Conservation (phyloP, 1,140 invertebrate species). For the Drosophila simulans region DNA sequence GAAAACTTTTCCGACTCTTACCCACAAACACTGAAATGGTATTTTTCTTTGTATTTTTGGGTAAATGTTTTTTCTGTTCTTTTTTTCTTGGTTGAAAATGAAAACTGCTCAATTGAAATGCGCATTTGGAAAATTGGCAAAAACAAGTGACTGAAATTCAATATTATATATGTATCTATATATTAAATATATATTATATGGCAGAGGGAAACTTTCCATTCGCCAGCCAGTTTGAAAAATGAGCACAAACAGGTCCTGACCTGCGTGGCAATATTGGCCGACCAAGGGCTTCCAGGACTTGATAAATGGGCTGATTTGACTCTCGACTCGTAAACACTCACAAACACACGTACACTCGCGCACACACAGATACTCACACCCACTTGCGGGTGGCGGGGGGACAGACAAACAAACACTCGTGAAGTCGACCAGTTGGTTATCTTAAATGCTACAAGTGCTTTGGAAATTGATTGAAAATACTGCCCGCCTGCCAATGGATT, state of each 20-base stretch:
- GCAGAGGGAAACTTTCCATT: slow-evolving; percentile 14
- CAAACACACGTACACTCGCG: slow-evolving; percentile 4
- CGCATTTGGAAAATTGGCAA: slow-evolving; percentile 67
- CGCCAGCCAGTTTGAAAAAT: slow-evolving; percentile 54
- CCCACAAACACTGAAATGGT: neutral
- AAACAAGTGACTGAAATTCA: slow-evolving; percentile 57
- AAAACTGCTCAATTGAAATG: slow-evolving; percentile 67
- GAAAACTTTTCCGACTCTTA: slow-evolving; percentile 9
- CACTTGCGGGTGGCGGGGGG: neutral
- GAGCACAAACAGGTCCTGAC: slow-evolving; percentile 45
- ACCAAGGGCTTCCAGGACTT: slow-evolving; percentile 35
- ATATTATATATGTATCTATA: slow-evolving; percentile 18
- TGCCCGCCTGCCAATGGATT: slow-evolving; percentile 25
- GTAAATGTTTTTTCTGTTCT: slow-evolving; percentile 26
- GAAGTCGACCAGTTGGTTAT: slow-evolving; percentile 35
- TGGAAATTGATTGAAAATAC: slow-evolving; percentile 50
- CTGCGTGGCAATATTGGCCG: slow-evolving; percentile 54
- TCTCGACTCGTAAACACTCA: slow-evolving; percentile 40
- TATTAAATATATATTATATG: slow-evolving; percentile 5
- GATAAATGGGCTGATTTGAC: slow-evolving; percentile 70
- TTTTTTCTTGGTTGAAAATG: slow-evolving; percentile 18
- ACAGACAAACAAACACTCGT: slow-evolving; percentile 25
- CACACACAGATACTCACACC: slow-evolving; percentile 6
- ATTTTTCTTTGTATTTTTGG: slow-evolving; percentile 14
- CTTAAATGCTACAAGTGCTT: slow-evolving; percentile 66